Evolutionary conservation across 2,888 invertebrate genomes (phyloP), one percentile per base, ranked within the genome.

Genomic region (Sussaba pulchella): DNA sequence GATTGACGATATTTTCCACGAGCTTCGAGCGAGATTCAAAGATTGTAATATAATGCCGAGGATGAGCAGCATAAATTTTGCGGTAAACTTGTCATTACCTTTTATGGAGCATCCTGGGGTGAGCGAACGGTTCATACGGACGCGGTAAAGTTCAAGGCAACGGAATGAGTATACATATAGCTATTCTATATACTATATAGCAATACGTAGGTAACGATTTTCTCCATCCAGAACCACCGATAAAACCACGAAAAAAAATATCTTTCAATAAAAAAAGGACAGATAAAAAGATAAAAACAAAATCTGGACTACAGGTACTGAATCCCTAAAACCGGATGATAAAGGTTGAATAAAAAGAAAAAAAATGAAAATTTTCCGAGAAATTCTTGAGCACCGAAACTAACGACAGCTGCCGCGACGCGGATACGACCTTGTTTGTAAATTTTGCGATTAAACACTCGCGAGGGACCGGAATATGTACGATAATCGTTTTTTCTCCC

Each of bases 391-490:
- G 26, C 36, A 45, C n/a, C 31, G 5, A 31, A 67, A 47, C 61
- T 39, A 45, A 14, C 26, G 43, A 59, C 31, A 36, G 26, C 43
- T n/a, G 12, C 9, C 41, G 26, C 14, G 19, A 21, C 19, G 70
- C 9, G 17, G 24, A 63, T 31, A 47, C 31, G 31, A 6, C 24
- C 70, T 71, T 36, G 74, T 50, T 69, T 21, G 74, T 31, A 50
- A 41, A 81, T 64, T 57, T 50, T 50, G 77, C 50, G 59, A 73
- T 57, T 70, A 73, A 81, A 77, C 47, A 57, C 45, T 36, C 50
- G 43, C 70, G 50, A 57, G 63, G 61, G 54, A n/a, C 61, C 9
- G 61, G 31, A 31, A 52, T 47, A 43, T 17, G 39, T 43, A 50
- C 47, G 69, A 66, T 73, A 66, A 64, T 64, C 69, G 24, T 66